Conservation (phyloP, 2,113 vertebrate species). For the Pelobates fuscus region DNA sequence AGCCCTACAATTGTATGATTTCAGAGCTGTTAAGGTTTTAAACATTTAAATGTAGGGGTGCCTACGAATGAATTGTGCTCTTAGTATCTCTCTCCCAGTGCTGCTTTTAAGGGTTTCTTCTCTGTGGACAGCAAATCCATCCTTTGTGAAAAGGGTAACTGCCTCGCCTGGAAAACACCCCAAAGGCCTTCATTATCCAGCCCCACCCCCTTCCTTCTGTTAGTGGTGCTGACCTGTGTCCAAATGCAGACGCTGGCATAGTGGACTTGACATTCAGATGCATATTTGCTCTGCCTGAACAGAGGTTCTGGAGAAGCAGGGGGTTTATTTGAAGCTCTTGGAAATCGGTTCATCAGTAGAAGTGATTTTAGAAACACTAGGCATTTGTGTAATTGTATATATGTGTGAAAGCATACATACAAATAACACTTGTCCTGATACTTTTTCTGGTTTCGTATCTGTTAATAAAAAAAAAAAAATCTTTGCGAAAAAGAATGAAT, state of each 20-base stretch:
- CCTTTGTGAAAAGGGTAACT: not conserved
- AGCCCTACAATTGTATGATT: not conserved
- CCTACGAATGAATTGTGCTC: not conserved
- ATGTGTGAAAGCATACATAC: too few species aligned
- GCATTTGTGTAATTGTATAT: too few species aligned
- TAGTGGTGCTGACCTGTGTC: conserved; percentile 20
- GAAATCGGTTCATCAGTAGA: too few species aligned
- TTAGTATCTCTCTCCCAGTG: not conserved
- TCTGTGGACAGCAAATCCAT: conserved; percentile 10
- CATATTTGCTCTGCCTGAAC: not conserved
- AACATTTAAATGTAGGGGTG: conserved; percentile 18
- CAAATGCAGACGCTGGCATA: not conserved
- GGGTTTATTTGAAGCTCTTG: too few species aligned
- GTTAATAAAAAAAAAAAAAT: too few species aligned
- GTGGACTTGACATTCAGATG: not conserved
- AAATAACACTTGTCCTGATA: too few species aligned
- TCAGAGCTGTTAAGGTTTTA: conserved; percentile 25
- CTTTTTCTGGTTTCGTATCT: too few species aligned
- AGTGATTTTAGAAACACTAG: too few species aligned
- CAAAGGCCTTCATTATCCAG: conserved; percentile 2
- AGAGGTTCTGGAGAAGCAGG: too few species aligned
- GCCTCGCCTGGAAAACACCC: not conserved
- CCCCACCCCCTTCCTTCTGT: not conserved
- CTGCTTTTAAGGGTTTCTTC: conserved; percentile 24
- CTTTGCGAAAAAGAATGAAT: too few species aligned